A percentile compares a stretch with the other conserved stretches of the same genome.
Conservation (phyloP, 2,888 invertebrate species). For the Macrophya alboannulata region DNA sequence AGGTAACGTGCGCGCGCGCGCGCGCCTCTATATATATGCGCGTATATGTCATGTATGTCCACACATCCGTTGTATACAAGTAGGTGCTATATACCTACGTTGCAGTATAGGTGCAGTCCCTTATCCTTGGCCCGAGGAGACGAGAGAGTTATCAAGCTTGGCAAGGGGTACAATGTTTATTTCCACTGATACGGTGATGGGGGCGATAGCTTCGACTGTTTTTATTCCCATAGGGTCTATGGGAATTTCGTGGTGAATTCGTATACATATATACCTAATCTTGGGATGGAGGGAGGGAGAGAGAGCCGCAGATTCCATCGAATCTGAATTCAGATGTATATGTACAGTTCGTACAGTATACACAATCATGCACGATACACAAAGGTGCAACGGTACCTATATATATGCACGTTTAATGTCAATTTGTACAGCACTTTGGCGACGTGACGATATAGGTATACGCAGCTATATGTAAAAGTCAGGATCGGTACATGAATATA, state of each 20-base stretch:
- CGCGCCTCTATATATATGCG: too few species aligned
- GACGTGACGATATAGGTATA: not conserved
- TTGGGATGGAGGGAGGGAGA: not conserved
- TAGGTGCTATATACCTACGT: not conserved
- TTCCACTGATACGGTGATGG: conserved; percentile 69
- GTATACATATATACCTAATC: not conserved
- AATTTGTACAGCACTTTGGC: not conserved
- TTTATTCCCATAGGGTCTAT: conserved; percentile 70
- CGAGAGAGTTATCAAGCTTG: conserved; percentile 70
- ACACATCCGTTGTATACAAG: not conserved
- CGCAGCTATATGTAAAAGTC: too few species aligned
- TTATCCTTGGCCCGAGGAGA: conserved; percentile 4
- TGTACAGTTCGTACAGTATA: not conserved
- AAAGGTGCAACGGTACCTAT: not conserved
- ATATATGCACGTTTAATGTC: not conserved
- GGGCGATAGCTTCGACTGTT: conserved; percentile 67
- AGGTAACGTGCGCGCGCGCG: too few species aligned
- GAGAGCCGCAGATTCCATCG: not conserved
- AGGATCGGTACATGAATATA: too few species aligned
- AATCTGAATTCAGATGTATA: conserved; percentile 22
- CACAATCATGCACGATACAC: conserved; percentile 11
- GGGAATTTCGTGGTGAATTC: conserved; percentile 57
- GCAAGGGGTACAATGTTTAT: conserved; percentile 72
- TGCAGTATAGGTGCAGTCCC: conserved; percentile 35
- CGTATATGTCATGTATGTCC: too few species aligned